Conservation (phyloP, 2,113 vertebrate genomes). For the Phrynocephalus versicolor region DNA sequence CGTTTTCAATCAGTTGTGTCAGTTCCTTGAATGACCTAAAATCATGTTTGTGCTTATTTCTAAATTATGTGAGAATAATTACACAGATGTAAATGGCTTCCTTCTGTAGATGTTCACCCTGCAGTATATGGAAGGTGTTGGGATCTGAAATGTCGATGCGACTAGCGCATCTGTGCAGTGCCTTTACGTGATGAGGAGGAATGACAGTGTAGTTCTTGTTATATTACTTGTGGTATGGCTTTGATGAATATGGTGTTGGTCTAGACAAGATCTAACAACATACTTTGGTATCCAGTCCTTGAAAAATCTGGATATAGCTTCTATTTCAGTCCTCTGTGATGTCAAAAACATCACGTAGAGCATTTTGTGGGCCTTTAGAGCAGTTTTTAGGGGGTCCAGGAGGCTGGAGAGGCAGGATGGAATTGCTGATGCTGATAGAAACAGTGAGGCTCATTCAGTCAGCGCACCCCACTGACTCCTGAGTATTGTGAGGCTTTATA, state of each 20-base stretch:
- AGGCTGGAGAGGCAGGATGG: too few relatives aligned
- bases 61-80: neutral
- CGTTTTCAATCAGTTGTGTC: neutral
- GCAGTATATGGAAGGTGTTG: neutral
- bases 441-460: too few relatives aligned
- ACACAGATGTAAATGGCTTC: neutral
- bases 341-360: too few relatives aligned
- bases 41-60: neutral
- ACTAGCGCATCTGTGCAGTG: neutral
- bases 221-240: neutral
- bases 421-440: too few relatives aligned
- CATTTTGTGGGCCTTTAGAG: too few relatives aligned
- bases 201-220: neutral
- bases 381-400: too few relatives aligned
- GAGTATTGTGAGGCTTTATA: too few relatives aligned
- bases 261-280: too few relatives aligned
- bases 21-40: neutral
- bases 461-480: too few relatives aligned
- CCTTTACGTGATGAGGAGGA: neutral
- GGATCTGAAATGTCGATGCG: neutral
- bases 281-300: too few relatives aligned
- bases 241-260: neutral
- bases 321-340: too few relatives aligned
- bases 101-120: neutral
- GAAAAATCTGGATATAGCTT: too few relatives aligned